Percentiles rank a stretch among this genome's conserved stretches.
phyloP scores from a whole-genome alignment of 2,113 vertebrate genomes.

The Pandion haliaetus region DNA sequence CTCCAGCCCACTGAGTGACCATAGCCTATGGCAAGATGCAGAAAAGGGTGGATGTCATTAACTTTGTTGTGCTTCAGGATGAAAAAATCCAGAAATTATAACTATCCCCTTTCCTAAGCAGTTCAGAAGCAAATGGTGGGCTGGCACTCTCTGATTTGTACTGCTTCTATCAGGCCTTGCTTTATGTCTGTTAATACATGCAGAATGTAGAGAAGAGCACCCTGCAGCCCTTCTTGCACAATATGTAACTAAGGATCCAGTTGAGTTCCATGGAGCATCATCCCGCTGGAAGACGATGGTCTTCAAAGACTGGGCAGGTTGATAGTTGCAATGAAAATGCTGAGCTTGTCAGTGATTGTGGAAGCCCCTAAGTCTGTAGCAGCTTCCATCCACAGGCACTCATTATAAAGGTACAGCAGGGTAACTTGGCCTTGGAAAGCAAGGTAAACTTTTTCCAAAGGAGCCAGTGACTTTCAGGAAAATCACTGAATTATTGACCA shows the following conservation, averaged over 20 bases:
- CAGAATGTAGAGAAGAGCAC: background rate
- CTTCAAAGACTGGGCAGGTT: background rate
- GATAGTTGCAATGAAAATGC: background rate
- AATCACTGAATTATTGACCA: background rate
- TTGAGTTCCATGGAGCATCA: background rate
- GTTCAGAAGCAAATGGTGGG: background rate
- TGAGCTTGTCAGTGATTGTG: background rate
- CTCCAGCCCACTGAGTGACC: background rate
- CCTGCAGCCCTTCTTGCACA: background rate
- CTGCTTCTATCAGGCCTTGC: background rate
- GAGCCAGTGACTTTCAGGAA: constrained; percentile 28
- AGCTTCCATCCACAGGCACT: background rate
- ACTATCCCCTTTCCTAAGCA: background rate
- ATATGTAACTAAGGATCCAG: background rate
- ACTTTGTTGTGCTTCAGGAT: background rate
- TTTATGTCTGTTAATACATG: background rate
- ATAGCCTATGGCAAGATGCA: background rate
- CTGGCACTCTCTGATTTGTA: background rate
- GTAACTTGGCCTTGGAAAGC: background rate
- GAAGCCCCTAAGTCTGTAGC: background rate
- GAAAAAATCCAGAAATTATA: background rate
- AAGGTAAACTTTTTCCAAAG: constrained; percentile 17
- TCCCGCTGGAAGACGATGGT: background rate
- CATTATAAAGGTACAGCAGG: background rate
- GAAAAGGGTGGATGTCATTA: background rate